Conservation (phyloP, 2,888 invertebrate species). For the Drosophila picticornis region DNA sequence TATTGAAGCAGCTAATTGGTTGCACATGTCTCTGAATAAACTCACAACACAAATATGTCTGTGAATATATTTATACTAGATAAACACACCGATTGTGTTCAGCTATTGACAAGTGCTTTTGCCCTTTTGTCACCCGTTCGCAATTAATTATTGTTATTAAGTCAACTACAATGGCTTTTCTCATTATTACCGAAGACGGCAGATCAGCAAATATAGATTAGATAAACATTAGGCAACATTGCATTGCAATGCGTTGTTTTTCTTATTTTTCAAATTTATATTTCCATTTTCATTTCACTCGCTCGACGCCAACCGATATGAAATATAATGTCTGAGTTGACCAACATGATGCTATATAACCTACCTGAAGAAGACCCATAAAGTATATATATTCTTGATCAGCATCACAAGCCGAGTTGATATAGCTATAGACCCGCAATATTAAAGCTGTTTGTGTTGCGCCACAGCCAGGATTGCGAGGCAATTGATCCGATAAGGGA, state of each 20-base stretch:
- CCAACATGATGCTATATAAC: background rate
- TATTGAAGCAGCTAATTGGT: conserved; percentile 43
- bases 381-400: background rate
- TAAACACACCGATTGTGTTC: background rate
- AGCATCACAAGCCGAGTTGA: background rate
- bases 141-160: background rate
- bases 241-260: background rate
- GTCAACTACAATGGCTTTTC: background rate
- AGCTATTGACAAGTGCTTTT: background rate
- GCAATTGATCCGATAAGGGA: background rate
- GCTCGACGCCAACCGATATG: background rate
- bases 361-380: background rate
- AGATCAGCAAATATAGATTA: background rate
- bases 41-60: background rate
- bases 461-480: background rate
- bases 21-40: conserved; percentile 31
- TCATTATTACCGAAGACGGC: background rate
- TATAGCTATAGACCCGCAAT: background rate
- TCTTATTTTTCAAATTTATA: background rate
- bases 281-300: background rate
- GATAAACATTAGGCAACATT: background rate
- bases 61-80: background rate
- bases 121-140: background rate
- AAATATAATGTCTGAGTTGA: background rate
- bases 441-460: background rate